A percentile compares a stretch with the other conserved stretches of the same genome.
Conservation (phyloP, 2,888 invertebrate genomes). For the Marasmarcha lunaedactyla region DNA sequence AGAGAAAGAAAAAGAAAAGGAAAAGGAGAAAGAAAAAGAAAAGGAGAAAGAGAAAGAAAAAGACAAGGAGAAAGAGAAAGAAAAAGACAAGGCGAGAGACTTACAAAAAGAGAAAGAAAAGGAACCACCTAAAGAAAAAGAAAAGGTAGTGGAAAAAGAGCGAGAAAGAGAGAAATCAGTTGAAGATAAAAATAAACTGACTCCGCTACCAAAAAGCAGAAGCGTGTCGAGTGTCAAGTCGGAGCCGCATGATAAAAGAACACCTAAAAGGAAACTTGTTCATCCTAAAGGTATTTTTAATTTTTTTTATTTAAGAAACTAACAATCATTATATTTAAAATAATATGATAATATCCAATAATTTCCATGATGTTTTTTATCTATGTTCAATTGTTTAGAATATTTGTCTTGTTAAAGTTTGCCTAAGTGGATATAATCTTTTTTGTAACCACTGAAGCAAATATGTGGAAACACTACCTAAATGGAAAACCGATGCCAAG, state of each 20-base stretch:
- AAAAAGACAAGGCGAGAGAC: constrained; percentile 22
- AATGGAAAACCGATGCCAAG: no score
- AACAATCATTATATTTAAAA: no score
- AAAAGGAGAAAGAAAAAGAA: constrained; percentile 22
- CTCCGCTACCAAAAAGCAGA: constrained; percentile 23
- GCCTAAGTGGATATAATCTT: no score
- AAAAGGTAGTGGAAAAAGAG: constrained; percentile 33
- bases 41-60: constrained; percentile 31
- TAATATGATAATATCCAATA: no score
- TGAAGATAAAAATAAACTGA: constrained; percentile 25
- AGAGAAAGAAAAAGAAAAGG: constrained; percentile 25
- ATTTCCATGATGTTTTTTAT: no score
- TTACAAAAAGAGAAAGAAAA: no score
- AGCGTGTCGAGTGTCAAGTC: constrained; percentile 33
- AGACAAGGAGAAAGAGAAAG: constrained; percentile 27
- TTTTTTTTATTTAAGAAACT: no score
- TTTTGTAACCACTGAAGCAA: no score
- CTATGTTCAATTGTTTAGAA: no score
- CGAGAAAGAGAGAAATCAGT: constrained; percentile 39
- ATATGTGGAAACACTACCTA: no score
- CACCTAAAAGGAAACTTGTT: constrained; percentile 44
- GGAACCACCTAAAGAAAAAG: constrained; percentile 17
- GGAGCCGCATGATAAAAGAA: constrained; percentile 40
- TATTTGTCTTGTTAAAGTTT: no score
- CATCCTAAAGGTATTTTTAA: constrained; percentile 14